phyloP scores from a whole-genome alignment of 2,888 invertebrate species.

The Conops quadrifasciatus region DNA sequence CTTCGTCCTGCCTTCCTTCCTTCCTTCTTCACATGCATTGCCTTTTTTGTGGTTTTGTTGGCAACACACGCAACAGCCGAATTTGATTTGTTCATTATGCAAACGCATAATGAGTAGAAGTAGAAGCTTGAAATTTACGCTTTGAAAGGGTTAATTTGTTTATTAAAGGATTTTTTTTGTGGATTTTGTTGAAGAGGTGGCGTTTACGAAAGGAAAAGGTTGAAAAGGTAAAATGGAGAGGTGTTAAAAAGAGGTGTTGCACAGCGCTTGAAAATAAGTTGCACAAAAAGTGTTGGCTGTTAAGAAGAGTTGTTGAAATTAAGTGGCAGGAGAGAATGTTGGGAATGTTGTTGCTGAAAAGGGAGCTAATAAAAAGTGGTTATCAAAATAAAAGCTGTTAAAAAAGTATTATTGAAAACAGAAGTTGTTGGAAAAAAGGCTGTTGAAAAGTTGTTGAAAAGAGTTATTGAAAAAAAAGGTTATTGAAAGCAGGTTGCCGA shows the following conservation, averaged over 20 bases:
- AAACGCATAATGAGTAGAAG: constrained; percentile 24
- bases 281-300: too few relatives aligned
- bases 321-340: too few relatives aligned
- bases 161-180: constrained; percentile 27
- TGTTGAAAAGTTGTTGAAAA: constrained; percentile 15
- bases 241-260: constrained; percentile 12
- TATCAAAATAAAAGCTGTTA: too few relatives aligned
- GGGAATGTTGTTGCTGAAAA: too few relatives aligned
- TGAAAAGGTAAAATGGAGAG: not conserved
- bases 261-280: too few relatives aligned
- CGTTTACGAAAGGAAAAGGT: not conserved
- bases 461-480: not conserved
- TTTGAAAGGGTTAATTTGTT: constrained; percentile 38
- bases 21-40: constrained; percentile 29
- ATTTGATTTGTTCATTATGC: constrained; percentile 9
- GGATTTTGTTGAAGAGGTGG: not conserved
- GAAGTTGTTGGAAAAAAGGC: too few relatives aligned
- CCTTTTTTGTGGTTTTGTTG: not conserved
- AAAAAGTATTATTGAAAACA: too few relatives aligned
- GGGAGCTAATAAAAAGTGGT: too few relatives aligned
- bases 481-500: too few relatives aligned
- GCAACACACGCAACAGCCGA: too few relatives aligned
- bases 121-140: constrained; percentile 24
- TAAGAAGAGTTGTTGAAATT: too few relatives aligned
- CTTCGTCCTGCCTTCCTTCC: too few relatives aligned